Conservation (phyloP, 92 coral and sea anemone genomes). For the Phenganax marumi region DNA sequence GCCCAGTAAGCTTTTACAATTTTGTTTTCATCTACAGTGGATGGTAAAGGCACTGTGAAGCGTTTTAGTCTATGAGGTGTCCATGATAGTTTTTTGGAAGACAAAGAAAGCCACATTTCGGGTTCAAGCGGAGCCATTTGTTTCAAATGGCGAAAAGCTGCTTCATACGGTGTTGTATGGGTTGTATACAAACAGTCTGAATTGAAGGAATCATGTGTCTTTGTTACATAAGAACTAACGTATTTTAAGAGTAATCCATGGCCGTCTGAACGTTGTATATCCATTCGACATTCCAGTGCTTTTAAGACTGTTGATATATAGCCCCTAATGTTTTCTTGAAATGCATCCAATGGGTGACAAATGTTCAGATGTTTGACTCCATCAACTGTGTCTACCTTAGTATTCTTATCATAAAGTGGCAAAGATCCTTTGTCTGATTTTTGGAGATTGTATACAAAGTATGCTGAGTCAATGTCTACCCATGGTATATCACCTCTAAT, state of each 20-base stretch:
- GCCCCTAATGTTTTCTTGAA: constrained; percentile 34
- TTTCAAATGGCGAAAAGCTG: too few relatives aligned
- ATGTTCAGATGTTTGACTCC: background rate
- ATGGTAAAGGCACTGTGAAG: background rate
- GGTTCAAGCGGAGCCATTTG: too few relatives aligned
- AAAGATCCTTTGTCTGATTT: background rate
- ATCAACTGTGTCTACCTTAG: too few relatives aligned
- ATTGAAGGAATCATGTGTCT: constrained; percentile 35
- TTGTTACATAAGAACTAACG: too few relatives aligned
- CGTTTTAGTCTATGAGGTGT: too few relatives aligned
- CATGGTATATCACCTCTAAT: constrained; percentile 28
- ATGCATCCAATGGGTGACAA: constrained; percentile 36
- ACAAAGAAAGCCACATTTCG: too few relatives aligned
- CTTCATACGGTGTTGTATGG: constrained; percentile 12
- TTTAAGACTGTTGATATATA: constrained; percentile 48
- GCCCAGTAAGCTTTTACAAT: background rate
- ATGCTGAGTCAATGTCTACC: constrained; percentile 11
- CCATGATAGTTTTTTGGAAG: too few relatives aligned
- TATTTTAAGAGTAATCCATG: constrained; percentile 43
- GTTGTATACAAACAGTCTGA: too few relatives aligned
- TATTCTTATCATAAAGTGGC: background rate
- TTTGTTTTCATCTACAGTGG: background rate
- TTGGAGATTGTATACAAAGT: background rate
- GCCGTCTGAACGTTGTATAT: too few relatives aligned
- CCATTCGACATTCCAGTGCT: too few relatives aligned